Base-by-base conservation (phyloP, 1,140 invertebrate genomes). In the Heliconius hewitsoni region DNA sequence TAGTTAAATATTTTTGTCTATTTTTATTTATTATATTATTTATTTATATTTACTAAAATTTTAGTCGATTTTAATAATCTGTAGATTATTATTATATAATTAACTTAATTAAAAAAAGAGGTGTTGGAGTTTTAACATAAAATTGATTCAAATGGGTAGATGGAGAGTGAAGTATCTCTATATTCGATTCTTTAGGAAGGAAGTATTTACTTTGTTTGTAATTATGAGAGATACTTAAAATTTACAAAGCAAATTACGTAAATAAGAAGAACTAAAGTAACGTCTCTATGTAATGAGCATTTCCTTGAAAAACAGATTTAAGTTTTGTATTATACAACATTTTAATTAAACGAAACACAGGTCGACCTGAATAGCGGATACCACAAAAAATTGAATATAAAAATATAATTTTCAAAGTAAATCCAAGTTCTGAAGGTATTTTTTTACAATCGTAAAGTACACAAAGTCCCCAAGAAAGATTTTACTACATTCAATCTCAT, bases 331-430 rank as follows among this genome's bases (percentile, higher is more conserved):
- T 66, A 66, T 27, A 16, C 3, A 13, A 27, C 13, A 27, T 66
- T 66, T 66, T 66, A 66, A 66, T 66, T 27, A 66, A 30, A 66
- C 11, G 11, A 66, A 66, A 66, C 27, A 23, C 18, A 66, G 60
- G 13, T 16, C 27, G 23, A 66, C 60, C 11, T 66, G 27, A 30
- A 66, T 66, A 16, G 19, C 60, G 9, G 60, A 30, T 27, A 30
- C 23, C 27, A 66, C 60, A 5, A 66, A 66, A 66, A 66, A 66
- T 66, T 66, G 3, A 66, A 66, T 66, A 60, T 60, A 66, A 66
- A 66, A 66, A 66, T 30, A 30, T 66, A 66, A 66, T 66, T 66
- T 66, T 66, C 60, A 27, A 66, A 30, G 27, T 66, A 66, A 66
- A 30, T 30, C 11, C 23, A 66, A 66, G 23, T 66, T 27, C 16